phyloP scores from a whole-genome alignment of 1,140 invertebrate genomes.

The Drosophila arawakana region DNA sequence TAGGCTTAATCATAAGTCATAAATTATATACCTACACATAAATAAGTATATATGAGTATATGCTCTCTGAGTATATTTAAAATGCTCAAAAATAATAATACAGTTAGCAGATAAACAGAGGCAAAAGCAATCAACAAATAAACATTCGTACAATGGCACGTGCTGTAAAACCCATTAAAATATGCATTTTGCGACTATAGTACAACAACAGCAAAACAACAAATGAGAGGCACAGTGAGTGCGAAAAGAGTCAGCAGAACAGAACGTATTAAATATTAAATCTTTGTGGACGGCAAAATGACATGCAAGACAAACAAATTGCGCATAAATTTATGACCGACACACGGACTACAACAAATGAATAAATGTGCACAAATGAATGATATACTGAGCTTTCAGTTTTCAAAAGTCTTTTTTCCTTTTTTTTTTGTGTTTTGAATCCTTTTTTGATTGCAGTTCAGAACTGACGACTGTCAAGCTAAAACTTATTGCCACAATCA shows the following conservation, averaged over 20 bases:
- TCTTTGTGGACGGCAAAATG: conserved; percentile 77
- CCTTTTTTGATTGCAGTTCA: conserved; percentile 1
- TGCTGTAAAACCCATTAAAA: conserved; percentile 80
- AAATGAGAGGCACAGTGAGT: neutral
- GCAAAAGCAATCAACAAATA: conserved; percentile 56
- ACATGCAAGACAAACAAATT: conserved; percentile 77
- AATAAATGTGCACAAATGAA: conserved; percentile 36
- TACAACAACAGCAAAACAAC: conserved; percentile 27
- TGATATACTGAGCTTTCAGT: conserved; percentile 19
- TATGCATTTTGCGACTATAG: conserved; percentile 48
- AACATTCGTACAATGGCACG: conserved; percentile 61
- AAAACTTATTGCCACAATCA: neutral
- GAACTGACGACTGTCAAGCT: neutral
- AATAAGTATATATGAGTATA: neutral
- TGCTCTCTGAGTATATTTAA: conserved; percentile 40
- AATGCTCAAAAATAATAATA: conserved; percentile 38
- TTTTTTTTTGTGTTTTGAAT: no score
- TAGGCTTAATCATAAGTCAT: conserved; percentile 41
- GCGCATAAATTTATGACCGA: conserved; percentile 71
- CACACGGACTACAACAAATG: conserved; percentile 47
- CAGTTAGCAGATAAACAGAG: conserved; percentile 35
- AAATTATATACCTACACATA: conserved; percentile 51
- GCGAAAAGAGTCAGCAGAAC: conserved; percentile 2
- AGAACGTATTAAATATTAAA: conserved; percentile 64
- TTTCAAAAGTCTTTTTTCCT: conserved; percentile 3